phyloP scores from a whole-genome alignment of 2,113 vertebrate species.

The Anolis carolinensis region DNA sequence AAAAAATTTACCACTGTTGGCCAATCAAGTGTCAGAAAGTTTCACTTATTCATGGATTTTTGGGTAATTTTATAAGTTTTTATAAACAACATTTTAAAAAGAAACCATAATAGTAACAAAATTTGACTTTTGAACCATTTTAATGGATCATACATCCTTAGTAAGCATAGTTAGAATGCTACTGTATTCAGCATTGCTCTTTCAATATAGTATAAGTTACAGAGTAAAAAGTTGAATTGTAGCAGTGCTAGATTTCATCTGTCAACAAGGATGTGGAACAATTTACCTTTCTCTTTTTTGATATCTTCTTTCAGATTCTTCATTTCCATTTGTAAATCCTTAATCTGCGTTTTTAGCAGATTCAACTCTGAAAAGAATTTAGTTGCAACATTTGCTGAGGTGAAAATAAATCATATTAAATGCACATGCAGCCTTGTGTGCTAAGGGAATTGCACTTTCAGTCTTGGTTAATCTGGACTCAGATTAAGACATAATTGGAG shows the following conservation, averaged over 20 bases:
- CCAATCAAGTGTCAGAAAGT: too few relatives aligned
- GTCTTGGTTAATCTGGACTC: neutral
- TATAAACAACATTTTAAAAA: too few relatives aligned
- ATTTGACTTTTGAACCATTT: too few relatives aligned
- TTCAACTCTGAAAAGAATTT: neutral
- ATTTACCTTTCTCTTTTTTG: neutral
- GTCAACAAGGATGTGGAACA: neutral
- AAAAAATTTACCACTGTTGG: too few relatives aligned
- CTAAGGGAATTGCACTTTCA: neutral
- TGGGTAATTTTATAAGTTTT: too few relatives aligned
- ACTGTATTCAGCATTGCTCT: too few relatives aligned
- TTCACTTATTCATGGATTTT: too few relatives aligned
- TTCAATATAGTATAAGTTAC: too few relatives aligned
- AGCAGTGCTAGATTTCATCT: neutral
- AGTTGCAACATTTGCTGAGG: neutral
- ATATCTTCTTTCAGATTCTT: neutral
- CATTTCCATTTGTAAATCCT: neutral
- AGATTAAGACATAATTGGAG: neutral
- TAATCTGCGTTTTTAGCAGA: neutral
- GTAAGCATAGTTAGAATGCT: too few relatives aligned
- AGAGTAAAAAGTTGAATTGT: too few relatives aligned
- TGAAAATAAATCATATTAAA: neutral
- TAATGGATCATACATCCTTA: too few relatives aligned
- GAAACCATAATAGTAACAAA: too few relatives aligned
- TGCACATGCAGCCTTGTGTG: neutral